Evolutionary conservation across 2,797 vertebrate species (phyloP), one percentile per base, ranked within the genome.

Genomic region (Meriones psammophilus): DNA sequence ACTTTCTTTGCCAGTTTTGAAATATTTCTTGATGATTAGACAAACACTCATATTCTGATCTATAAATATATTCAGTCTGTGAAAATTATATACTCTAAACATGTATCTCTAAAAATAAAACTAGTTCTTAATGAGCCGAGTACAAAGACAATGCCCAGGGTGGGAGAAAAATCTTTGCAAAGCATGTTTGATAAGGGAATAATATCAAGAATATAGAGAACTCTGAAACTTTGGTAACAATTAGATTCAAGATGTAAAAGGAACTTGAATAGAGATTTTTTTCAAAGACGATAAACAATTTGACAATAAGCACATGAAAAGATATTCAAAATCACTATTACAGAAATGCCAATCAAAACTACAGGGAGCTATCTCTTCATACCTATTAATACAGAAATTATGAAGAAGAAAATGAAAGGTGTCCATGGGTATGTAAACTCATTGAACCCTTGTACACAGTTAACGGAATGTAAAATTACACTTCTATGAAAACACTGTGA

Each of bases 41-140:
- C 62, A 80, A 94, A 60, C 1, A 33, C 1, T 71, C 28, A 39
- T 86, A 42, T 77, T 89, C 56, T 74, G 76, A 1, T 93, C 22
- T 26, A n/a, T 56, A 92, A 64, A 56, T 80, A 77, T 2, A 39
- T 15, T 17, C 60, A 92, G 39, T 58, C 80, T 89, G 46, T 73
- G 74, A 91, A 91, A 89, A 91, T 68, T 46, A n/a, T 6, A 58
- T 76, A n/a, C 22, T 58, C 30, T 79, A 80, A 95, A 69, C 9
- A 88, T 12, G 12, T 18, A 42, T 30, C 14, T 86, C 24, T 92
- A 66, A 69, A 83, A 92, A 89, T 73, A 89, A 81, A 87, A 58
- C 13, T 30, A 4, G 8, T 60, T 76, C 81, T 36, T 42, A 60
- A 88, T 39, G 22, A 85, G 18, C 13, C 54, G 6, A 85, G 30